These are phyloP conservation scores for Larimichthys polyactis DNA, from an alignment of 2,113 vertebrate species.

Conservation along the genomic window DNA sequence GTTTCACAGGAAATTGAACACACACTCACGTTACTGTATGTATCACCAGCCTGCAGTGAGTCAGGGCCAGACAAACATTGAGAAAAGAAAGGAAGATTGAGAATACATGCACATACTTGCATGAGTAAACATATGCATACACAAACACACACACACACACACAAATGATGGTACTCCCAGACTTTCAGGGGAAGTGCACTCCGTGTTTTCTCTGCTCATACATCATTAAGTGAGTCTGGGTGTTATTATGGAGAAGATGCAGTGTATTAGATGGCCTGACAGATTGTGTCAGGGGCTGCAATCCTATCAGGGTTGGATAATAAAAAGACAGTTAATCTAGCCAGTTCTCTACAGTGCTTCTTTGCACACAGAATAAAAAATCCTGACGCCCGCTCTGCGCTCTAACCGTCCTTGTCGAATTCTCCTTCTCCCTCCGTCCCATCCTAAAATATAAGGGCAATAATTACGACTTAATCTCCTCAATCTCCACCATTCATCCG, in stretches of 20 bases:
- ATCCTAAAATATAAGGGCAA: conserved; percentile 65
- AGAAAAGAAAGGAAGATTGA: neutral
- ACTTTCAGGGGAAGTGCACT: conserved; percentile 41
- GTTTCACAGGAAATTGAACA: conserved; percentile 62
- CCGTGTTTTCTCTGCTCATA: conserved; percentile 48
- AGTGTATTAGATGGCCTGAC: conserved; percentile 72
- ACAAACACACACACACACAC: conserved; percentile 6
- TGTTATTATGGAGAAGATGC: conserved; percentile 70
- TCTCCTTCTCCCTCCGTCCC: conserved; percentile 38
- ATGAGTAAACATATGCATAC: neutral
- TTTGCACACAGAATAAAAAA: conserved; percentile 59
- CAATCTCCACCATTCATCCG: conserved; percentile 58
- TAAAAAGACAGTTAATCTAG: conserved; percentile 79
- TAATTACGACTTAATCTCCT: conserved; percentile 77
- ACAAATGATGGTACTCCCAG: conserved; percentile 11
- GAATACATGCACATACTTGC: neutral
- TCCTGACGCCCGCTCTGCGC: conserved; percentile 13
- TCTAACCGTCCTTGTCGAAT: conserved; percentile 72
- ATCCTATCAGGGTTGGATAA: conserved; percentile 73
- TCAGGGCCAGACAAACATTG: conserved; percentile 41
- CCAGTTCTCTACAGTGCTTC: conserved; percentile 54
- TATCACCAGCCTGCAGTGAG: conserved; percentile 23
- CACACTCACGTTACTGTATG: conserved; percentile 11
- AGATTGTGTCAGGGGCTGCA: conserved; percentile 74
- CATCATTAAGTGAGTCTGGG: conserved; percentile 64